phyloP scores from a whole-genome alignment of 2,797 vertebrate species.

The Coendou prehensilis region DNA sequence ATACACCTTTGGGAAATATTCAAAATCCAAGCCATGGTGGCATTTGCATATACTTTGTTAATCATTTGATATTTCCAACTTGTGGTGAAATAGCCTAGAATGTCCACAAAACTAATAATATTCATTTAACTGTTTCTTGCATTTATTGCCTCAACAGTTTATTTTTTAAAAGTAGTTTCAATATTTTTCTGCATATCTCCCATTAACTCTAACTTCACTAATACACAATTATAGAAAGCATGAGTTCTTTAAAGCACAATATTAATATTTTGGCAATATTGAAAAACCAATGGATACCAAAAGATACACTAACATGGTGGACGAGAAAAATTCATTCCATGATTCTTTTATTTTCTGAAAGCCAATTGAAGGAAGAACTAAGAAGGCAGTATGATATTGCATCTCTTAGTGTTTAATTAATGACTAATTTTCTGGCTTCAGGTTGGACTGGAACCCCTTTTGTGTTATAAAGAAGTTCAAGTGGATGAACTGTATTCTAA shows the following conservation, averaged over 20 bases:
- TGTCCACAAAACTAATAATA: neutral
- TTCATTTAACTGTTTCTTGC: neutral
- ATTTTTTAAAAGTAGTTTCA: neutral
- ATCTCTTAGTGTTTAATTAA: neutral
- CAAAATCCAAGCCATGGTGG: neutral
- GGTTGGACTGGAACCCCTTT: neutral
- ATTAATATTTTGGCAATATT: conserved; percentile 2
- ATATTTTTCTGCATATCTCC: neutral
- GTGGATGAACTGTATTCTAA: conserved; percentile 1
- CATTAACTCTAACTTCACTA: neutral
- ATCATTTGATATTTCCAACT: neutral
- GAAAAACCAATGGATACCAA: neutral
- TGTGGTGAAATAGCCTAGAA: neutral
- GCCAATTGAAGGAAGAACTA: neutral
- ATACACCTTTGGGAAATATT: neutral
- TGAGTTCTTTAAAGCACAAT: neutral
- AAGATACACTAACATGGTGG: neutral
- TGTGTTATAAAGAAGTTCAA: neutral
- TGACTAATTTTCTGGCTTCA: neutral
- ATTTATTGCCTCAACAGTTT: neutral
- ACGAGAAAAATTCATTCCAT: neutral
- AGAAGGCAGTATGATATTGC: neutral
- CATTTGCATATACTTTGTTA: neutral
- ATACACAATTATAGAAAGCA: neutral
- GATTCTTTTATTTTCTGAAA: neutral